These are phyloP conservation scores for Carassius carassius DNA, from an alignment of 2,113 vertebrate genomes.

Conservation along the genomic window DNA sequence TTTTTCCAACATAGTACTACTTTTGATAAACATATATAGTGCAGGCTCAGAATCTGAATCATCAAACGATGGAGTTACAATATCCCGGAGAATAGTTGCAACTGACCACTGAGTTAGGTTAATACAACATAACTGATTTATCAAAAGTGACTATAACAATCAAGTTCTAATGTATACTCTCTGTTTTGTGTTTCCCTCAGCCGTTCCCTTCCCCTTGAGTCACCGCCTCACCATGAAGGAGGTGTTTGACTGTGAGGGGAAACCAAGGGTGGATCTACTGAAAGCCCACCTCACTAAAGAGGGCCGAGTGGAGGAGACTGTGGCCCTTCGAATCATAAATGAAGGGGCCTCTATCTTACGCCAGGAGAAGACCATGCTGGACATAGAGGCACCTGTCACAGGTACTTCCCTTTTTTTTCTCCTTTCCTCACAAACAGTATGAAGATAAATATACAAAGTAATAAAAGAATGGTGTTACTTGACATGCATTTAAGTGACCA, in stretches of 20 bases:
- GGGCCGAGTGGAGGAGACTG: constrained; percentile 78
- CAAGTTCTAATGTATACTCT: constrained; percentile 36
- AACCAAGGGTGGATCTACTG: constrained; percentile 81
- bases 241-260: constrained; percentile 81
- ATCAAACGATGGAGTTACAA: neutral
- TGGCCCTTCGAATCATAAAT: constrained; percentile 76
- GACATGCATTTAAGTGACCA: neutral
- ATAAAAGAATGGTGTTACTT: neutral
- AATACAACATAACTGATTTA: neutral
- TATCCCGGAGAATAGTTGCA: neutral
- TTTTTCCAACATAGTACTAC: neutral
- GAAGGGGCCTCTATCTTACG: constrained; percentile 80
- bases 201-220: constrained; percentile 82
- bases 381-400: constrained; percentile 83
- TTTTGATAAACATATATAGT: neutral
- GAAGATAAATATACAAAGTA: neutral
- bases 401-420: constrained; percentile 59
- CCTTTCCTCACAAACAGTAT: neutral
- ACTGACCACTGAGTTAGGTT: neutral
- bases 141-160: neutral
- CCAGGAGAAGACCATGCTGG: constrained; percentile 82
- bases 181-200: constrained; percentile 60
- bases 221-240: constrained; percentile 83
- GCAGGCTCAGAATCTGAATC: neutral
- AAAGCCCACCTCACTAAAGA: constrained; percentile 84